phyloP scores from a whole-genome alignment of 2,888 invertebrate species.

The Hedya salicella region DNA sequence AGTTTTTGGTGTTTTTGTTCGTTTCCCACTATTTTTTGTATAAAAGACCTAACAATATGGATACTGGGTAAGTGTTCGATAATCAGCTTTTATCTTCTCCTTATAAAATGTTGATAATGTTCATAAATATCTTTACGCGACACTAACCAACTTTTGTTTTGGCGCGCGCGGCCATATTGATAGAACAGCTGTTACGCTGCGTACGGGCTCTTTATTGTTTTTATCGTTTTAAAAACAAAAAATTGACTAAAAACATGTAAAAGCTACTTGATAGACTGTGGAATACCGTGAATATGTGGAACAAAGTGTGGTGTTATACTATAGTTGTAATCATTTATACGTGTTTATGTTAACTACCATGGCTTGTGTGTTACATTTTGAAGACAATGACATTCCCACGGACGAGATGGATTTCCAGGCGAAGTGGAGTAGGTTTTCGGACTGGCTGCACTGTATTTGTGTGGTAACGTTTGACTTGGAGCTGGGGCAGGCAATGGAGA shows the following conservation, averaged over 20 bases:
- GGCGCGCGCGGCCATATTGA: slow-evolving; percentile 81
- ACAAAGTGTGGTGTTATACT: slow-evolving; percentile 51
- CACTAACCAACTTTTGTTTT: slow-evolving; percentile 67
- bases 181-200: slow-evolving; percentile 78
- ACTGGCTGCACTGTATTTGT: slow-evolving; percentile 99
- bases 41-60: slow-evolving; percentile 54
- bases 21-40: slow-evolving; percentile 25
- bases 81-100: slow-evolving; percentile 17
- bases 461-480: slow-evolving; percentile 99
- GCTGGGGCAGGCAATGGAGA: slow-evolving; percentile 99
- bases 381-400: slow-evolving; percentile 65
- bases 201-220: slow-evolving; percentile 66
- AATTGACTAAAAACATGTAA: slow-evolving; percentile 54
- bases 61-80: slow-evolving; percentile 61
- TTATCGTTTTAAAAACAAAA: slow-evolving; percentile 61
- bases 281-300: slow-evolving; percentile 59
- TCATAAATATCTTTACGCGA: slow-evolving; percentile 11
- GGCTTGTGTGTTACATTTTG: slow-evolving; percentile 75
- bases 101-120: slow-evolving; percentile 25
- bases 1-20: slow-evolving; percentile 14
- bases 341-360: slow-evolving; percentile 63
- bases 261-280: slow-evolving; percentile 48
- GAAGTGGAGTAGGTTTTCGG: slow-evolving; percentile 91
- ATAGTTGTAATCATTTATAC: slow-evolving; percentile 52
- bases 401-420: slow-evolving; percentile 72